These are phyloP conservation scores for Deilephila porcellus DNA, from an alignment of 2,888 invertebrate species.

Conservation along the genomic window DNA sequence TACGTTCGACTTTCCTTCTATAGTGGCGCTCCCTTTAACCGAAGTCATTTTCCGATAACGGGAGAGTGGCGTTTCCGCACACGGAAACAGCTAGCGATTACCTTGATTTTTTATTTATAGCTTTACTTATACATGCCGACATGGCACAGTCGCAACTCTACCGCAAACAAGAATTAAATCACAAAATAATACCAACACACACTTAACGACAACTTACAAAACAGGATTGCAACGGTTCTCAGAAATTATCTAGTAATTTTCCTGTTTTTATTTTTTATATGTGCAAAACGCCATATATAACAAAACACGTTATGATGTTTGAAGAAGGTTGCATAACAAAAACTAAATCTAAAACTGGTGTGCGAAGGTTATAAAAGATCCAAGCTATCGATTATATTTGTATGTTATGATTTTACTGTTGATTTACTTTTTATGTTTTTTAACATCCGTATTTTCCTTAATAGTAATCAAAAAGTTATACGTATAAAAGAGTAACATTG, in stretches of 20 bases:
- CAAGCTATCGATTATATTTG: too few relatives aligned
- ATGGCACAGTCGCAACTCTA: not conserved
- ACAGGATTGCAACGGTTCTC: constrained; percentile 9
- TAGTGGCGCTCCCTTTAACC: constrained; percentile 59
- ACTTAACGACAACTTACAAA: not conserved
- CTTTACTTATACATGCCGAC: not conserved
- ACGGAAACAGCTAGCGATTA: constrained; percentile 53
- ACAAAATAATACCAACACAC: not conserved
- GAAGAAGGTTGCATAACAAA: constrained; percentile 6
- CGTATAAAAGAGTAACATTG: too few relatives aligned
- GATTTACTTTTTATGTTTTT: too few relatives aligned
- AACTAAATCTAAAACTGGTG: not conserved
- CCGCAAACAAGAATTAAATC: constrained; percentile 8
- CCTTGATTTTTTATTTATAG: constrained; percentile 48
- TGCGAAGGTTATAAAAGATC: not conserved
- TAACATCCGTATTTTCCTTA: too few relatives aligned
- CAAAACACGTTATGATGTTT: constrained; percentile 2
- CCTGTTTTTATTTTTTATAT: not conserved
- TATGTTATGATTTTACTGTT: too few relatives aligned
- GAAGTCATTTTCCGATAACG: constrained; percentile 59
- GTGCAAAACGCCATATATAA: not conserved
- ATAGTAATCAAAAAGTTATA: too few relatives aligned
- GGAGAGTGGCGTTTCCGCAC: constrained; percentile 55
- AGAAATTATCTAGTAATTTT: not conserved
- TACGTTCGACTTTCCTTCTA: constrained; percentile 73